Evolutionary conservation across 2,888 invertebrate genomes (phyloP), one percentile per base, ranked within the genome.

Genomic region (Pterostichus niger): DNA sequence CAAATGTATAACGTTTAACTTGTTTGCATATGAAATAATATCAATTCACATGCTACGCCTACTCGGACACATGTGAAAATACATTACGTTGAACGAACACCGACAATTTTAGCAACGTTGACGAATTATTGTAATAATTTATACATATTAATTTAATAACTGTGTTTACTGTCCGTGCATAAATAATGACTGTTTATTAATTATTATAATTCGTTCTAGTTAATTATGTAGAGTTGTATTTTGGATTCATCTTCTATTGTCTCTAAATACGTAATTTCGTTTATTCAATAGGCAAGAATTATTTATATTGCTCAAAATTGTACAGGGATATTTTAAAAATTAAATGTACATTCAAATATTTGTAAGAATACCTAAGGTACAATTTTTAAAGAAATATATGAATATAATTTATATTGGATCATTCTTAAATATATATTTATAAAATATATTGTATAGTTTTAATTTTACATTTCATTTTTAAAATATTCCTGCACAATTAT

Each of bases 121-220:
- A 64, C 35, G 64, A 64, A 33, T 13, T 13, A 6, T n/a, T 11
- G 33, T 33, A 11, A 59, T 78, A 40, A 78, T 78, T 78, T 78
- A 78, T 61, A 78, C 78, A 78, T 59, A 78, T 78, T 78, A 78
- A 75, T 59, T 78, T 59, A 61, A 59, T 78, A 78, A 61, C 24
- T 44, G 17, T 61, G 59, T 78, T 78, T 61, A 17, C 56, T 13
- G 40, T 10, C 6, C 46, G 15, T 46, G 59, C 59, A 78, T 78
- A 78, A 78, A 78, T 78, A 78, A 61, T 78, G 78, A 44, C 44
- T 61, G 59, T 61, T 78, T 78, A 78, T 61, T 78, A 46, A 44
- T 59, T 78, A 78, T 78, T 78, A 78, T 78, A 78, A 78, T 61
- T 52, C 75, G 15, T 7, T 0, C 11, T 49, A 11, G 49, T 52